Percentiles rank a stretch among this genome's conserved stretches.
phyloP scores from a whole-genome alignment of 2,113 vertebrate genomes.

The Crotophaga sulcirostris region DNA sequence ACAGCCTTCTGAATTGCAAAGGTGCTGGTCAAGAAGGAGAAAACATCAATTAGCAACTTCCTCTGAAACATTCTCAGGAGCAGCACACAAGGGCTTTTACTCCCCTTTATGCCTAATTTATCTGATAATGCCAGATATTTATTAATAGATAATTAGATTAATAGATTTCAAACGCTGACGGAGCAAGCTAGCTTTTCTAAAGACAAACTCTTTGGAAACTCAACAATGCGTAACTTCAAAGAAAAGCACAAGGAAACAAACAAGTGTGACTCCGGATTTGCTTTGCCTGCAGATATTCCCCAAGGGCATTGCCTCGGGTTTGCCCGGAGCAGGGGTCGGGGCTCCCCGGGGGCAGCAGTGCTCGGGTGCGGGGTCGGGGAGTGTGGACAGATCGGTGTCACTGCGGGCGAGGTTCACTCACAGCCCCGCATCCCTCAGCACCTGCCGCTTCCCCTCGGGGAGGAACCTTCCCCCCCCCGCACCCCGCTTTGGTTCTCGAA shows the following conservation, averaged over 20 bases:
- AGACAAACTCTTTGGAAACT: not conserved
- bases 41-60: not conserved
- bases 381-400: fast-evolving
- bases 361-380: not conserved
- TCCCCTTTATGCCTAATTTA: fast-evolving
- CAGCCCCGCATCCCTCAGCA: no score
- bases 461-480: no score
- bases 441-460: not conserved
- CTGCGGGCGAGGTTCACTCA: not conserved
- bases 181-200: not conserved
- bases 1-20: not conserved
- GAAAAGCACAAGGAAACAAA: not conserved
- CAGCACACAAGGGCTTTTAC: not conserved
- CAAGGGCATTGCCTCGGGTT: not conserved
- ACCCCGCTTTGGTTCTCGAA: no score
- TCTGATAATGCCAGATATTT: not conserved
- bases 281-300: not conserved
- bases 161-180: not conserved
- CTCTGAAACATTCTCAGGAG: not conserved
- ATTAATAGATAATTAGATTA: no score
- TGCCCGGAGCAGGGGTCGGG: fast-evolving
- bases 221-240: not conserved
- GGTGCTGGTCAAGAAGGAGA: not conserved
- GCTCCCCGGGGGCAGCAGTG: not conserved
- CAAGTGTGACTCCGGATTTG: not conserved